phyloP scores from a whole-genome alignment of 2,888 invertebrate species.

The Deilephila elpenor region DNA sequence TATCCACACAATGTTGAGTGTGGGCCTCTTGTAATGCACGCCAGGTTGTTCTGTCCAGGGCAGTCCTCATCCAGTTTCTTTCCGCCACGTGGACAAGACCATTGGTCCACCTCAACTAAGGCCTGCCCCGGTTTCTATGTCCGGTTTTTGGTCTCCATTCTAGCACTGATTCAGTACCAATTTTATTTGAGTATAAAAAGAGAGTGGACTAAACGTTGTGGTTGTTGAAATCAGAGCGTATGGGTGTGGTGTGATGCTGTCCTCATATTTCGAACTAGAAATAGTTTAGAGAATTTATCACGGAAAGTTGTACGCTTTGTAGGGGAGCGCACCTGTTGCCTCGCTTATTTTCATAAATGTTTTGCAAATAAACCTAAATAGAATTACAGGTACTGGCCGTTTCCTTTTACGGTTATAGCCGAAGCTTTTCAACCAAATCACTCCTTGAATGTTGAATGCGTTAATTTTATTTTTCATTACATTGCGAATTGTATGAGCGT shows the following conservation, averaged over 20 bases:
- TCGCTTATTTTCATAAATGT: slow-evolving; percentile 23
- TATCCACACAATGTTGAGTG: too few relatives aligned
- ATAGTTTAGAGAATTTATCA: neutral
- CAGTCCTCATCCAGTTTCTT: too few relatives aligned
- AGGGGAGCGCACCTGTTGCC: slow-evolving; percentile 18
- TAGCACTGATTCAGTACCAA: too few relatives aligned
- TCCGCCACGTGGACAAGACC: too few relatives aligned
- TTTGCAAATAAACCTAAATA: slow-evolving; percentile 24
- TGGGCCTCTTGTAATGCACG: too few relatives aligned
- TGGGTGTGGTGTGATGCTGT: neutral
- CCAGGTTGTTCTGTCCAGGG: too few relatives aligned
- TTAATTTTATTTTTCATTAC: slow-evolving; percentile 30
- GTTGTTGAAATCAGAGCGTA: neutral
- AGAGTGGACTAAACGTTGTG: too few relatives aligned
- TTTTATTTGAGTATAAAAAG: too few relatives aligned
- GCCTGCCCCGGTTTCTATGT: too few relatives aligned
- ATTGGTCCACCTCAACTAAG: too few relatives aligned
- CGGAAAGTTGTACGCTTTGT: neutral
- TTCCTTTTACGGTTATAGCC: slow-evolving; percentile 21
- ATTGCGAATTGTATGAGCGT: slow-evolving; percentile 67
- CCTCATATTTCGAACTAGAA: neutral
- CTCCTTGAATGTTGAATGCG: slow-evolving; percentile 26
- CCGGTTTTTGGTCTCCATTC: too few relatives aligned
- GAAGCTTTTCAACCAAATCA: slow-evolving; percentile 26
- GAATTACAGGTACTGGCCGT: slow-evolving; percentile 25